Conservation (phyloP, 2,113 vertebrate species). For the Paracanthobrama guichenoti region DNA sequence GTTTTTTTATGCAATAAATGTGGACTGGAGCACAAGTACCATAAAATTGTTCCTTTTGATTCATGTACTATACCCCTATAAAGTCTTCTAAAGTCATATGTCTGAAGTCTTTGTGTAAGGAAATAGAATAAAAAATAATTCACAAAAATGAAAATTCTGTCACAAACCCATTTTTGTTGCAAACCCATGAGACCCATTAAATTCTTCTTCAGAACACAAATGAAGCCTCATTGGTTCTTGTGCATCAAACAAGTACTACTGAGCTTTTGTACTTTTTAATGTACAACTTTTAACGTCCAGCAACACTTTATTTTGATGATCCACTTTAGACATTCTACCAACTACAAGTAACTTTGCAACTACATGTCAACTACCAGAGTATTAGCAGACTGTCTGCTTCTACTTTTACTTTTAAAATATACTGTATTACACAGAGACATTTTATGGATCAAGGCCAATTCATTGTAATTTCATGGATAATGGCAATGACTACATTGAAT, state of each 20-base stretch:
- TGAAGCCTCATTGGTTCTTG: background rate
- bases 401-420: too few species aligned
- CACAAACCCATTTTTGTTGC: background rate
- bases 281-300: too few species aligned
- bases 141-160: background rate
- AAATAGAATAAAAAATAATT: background rate
- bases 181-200: background rate
- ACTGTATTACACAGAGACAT: background rate
- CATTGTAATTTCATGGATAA: background rate
- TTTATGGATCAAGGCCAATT: background rate
- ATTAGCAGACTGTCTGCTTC: too few species aligned
- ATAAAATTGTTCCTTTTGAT: background rate
- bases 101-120: background rate
- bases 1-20: background rate
- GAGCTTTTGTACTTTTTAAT: too few species aligned
- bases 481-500: background rate
- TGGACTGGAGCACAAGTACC: background rate
- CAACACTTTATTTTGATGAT: too few species aligned
- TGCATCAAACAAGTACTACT: background rate
- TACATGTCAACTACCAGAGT: too few species aligned
- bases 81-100: background rate
- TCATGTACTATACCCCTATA: background rate
- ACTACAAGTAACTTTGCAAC: too few species aligned
- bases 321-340: too few species aligned
- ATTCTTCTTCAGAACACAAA: background rate